A percentile compares a stretch with the other conserved stretches of the same genome.
These are phyloP conservation scores for Microtus oregoni DNA, from an alignment of 2,113 vertebrate species.

Conservation along the genomic window DNA sequence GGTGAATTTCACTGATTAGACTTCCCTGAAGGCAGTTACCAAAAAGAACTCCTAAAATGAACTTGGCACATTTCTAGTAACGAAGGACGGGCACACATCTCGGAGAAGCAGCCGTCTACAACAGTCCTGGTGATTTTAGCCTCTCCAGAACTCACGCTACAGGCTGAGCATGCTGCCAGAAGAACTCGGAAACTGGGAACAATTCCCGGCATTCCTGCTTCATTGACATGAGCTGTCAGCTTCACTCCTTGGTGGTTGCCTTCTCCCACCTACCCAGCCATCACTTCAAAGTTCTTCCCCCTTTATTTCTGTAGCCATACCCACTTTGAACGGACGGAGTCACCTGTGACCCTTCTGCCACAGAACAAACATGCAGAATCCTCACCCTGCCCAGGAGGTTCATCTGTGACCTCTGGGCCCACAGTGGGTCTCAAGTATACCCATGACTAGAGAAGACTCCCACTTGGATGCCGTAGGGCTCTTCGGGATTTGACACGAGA, in stretches of 20 bases:
- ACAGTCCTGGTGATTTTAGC: not conserved
- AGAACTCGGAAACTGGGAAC: not conserved
- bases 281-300: not conserved
- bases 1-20: not conserved
- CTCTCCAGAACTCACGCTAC: not conserved
- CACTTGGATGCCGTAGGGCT: not conserved
- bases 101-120: not conserved
- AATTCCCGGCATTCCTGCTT: not conserved
- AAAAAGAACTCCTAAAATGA: not conserved
- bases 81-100: not conserved
- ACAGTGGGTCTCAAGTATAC: too few relatives aligned
- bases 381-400: too few relatives aligned
- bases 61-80: not conserved
- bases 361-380: accelerated
- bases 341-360: too few relatives aligned
- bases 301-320: not conserved
- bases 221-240: accelerated
- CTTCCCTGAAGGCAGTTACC: not conserved
- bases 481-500: not conserved
- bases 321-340: too few relatives aligned
- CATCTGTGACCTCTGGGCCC: not conserved
- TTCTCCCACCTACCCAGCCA: accelerated
- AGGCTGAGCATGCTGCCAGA: not conserved
- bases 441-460: not conserved
- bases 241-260: not conserved